Conservation (phyloP, 1,140 invertebrate genomes). For the Steinernema feltiae region DNA sequence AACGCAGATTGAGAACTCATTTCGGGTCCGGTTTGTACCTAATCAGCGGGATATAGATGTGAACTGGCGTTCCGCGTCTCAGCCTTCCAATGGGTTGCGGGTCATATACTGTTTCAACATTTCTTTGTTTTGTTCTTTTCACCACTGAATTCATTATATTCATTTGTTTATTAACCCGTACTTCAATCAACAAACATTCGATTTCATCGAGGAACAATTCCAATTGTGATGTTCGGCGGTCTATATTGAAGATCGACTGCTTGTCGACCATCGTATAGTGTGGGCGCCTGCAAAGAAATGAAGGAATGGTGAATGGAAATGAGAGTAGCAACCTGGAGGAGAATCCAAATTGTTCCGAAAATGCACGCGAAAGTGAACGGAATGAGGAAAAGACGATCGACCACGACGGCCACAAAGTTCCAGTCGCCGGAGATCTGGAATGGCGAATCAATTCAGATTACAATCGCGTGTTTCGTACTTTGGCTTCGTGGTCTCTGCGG, state of each 20-base stretch:
- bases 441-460: background rate
- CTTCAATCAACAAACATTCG: background rate
- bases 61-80: background rate
- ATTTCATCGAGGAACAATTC: background rate
- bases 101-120: constrained; percentile 7
- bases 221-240: constrained; percentile 13
- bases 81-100: background rate
- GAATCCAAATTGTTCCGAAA: constrained; percentile 70
- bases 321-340: no score
- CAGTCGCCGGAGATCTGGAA: constrained; percentile 68
- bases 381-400: constrained; percentile 92
- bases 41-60: background rate
- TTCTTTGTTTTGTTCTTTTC: background rate
- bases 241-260: constrained; percentile 60
- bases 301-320: no score
- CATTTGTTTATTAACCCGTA: background rate
- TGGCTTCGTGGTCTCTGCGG: background rate
- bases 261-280: constrained; percentile 82
- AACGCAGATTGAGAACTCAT: background rate
- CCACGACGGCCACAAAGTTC: constrained; percentile 97
- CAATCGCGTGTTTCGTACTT: background rate
- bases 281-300: constrained; percentile 84
- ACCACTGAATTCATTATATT: background rate
- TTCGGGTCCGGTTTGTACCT: background rate
- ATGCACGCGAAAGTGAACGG: constrained; percentile 88